A percentile compares a stretch with the other conserved stretches of the same genome.
Evolutionary conservation across 1,140 invertebrate genomes (phyloP).

Genomic region (Drosophila kurseongensis): DNA sequence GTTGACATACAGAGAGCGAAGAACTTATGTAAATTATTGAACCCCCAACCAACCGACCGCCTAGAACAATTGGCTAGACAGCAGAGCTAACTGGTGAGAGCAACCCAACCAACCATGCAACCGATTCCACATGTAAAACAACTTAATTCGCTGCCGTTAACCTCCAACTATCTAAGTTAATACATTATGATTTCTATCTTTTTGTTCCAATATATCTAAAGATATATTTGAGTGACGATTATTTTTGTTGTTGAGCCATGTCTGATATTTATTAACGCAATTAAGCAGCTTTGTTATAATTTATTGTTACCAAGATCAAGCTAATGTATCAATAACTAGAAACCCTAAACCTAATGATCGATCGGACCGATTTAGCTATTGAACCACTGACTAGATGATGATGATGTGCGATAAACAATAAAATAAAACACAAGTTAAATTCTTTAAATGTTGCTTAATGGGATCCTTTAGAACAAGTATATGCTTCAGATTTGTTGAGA

Average conservation of each 20-base stretch:
- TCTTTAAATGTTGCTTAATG: neutral
- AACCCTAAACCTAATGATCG: conserved; percentile 18
- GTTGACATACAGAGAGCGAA: conserved; percentile 67
- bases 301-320: conserved; percentile 71
- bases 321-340: conserved; percentile 50
- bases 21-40: conserved; percentile 68
- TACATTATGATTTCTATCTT: conserved; percentile 31
- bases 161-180: conserved; percentile 47
- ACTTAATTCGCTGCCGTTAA: conserved; percentile 61
- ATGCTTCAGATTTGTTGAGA: neutral
- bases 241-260: conserved; percentile 73
- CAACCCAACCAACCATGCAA: conserved; percentile 36
- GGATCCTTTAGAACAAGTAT: conserved; percentile 15
- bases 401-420: conserved; percentile 69
- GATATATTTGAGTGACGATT: conserved; percentile 57
- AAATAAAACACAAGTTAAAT: conserved; percentile 48
- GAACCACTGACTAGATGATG: conserved; percentile 57
- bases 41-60: conserved; percentile 50
- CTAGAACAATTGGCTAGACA: conserved; percentile 69
- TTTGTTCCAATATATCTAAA: conserved; percentile 45
- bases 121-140: conserved; percentile 45
- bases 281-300: conserved; percentile 75
- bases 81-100: conserved; percentile 62
- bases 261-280: conserved; percentile 79
- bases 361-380: conserved; percentile 47